Evolutionary conservation across 2,888 invertebrate species (phyloP).

Genomic region (Pristionchus maxplancki): DNA sequence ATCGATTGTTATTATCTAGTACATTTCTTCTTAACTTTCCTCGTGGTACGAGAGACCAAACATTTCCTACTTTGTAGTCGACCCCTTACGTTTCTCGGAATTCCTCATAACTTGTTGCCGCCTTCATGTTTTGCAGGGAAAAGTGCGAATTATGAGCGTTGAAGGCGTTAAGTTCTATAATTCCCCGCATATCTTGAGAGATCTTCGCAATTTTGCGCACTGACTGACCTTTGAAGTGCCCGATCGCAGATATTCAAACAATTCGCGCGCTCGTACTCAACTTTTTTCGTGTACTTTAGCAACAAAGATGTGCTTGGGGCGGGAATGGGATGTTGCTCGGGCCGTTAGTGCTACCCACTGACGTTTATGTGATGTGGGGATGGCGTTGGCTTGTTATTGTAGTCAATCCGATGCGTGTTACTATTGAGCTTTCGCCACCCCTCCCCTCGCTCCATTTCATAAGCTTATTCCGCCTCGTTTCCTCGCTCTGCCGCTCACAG

Average conservation of each 20-base stretch:
- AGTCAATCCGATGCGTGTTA: background rate
- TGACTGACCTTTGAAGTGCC: background rate
- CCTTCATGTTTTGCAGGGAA: background rate
- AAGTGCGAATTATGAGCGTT: background rate
- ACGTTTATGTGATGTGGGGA: conserved; percentile 25
- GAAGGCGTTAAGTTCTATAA: background rate
- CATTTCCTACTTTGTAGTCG: background rate
- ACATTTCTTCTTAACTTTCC: too few relatives aligned
- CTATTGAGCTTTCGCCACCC: background rate
- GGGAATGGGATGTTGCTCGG: background rate
- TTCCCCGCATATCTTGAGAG: background rate
- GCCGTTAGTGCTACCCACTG: background rate
- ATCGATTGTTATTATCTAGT: too few relatives aligned
- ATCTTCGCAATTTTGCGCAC: background rate
- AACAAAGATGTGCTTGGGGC: background rate
- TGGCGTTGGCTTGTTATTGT: conserved; percentile 16
- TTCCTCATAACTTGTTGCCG: background rate
- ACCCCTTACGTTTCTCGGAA: background rate
- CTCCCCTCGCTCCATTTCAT: background rate
- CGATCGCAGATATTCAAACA: background rate
- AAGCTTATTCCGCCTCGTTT: background rate
- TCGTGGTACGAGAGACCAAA: too few relatives aligned
- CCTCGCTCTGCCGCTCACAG: background rate
- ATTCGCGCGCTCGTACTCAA: background rate
- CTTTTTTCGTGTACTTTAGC: background rate